Evolutionary conservation across 2,888 invertebrate species (phyloP).

Genomic region (Heliconius erato): DNA sequence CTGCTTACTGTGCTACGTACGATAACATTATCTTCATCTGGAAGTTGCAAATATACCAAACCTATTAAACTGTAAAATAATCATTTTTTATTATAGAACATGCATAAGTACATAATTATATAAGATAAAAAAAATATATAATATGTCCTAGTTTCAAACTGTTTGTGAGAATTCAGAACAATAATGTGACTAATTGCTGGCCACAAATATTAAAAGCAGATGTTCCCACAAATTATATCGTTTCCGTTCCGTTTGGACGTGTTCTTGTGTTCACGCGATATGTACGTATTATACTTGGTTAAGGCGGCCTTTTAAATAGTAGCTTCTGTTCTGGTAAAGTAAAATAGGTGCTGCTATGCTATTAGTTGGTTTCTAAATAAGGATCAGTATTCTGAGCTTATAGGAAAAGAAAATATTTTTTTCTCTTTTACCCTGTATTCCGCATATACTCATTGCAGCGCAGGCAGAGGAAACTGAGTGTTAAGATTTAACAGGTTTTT

Average conservation of each 20-base stretch:
- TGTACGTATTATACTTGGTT: not conserved
- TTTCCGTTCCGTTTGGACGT: conserved; percentile 36
- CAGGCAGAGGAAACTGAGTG: too few species aligned
- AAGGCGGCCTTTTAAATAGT: conserved; percentile 20
- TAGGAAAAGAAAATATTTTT: not conserved
- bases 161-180: conserved; percentile 33
- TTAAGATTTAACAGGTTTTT: too few species aligned
- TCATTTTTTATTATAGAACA: not conserved
- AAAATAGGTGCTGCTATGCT: not conserved
- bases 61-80: too few species aligned
- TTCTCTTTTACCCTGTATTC: too few species aligned
- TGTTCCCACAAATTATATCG: conserved; percentile 36
- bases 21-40: too few species aligned
- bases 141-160: not conserved
- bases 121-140: conserved; percentile 32
- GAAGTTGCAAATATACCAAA: too few species aligned
- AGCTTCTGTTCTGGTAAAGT: not conserved
- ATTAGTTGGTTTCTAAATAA: not conserved
- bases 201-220: conserved; percentile 44
- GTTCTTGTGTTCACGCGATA: conserved; percentile 31
- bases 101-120: not conserved
- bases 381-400: not conserved
- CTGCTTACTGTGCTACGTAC: too few species aligned
- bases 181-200: conserved; percentile 43
- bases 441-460: too few species aligned